Percentiles rank a stretch among this genome's conserved stretches.
These are phyloP conservation scores for Semicossyphus pulcher DNA, from an alignment of 2,113 vertebrate genomes.

Conservation along the genomic window DNA sequence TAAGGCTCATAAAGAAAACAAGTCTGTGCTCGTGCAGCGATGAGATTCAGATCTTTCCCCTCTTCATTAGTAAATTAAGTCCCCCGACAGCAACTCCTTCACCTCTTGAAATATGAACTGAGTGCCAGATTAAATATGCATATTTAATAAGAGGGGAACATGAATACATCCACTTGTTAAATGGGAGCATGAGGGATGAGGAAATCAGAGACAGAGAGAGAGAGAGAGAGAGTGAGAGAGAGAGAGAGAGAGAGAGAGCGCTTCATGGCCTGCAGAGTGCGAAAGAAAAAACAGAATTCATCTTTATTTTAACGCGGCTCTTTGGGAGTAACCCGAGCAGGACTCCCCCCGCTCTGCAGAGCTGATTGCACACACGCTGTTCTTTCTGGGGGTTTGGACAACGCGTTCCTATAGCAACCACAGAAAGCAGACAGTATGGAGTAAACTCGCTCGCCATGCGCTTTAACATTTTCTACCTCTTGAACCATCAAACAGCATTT, in stretches of 20 bases:
- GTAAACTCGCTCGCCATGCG: conserved; percentile 27
- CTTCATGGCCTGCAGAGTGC: conserved; percentile 61
- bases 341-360: conserved; percentile 44
- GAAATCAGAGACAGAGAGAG: conserved; percentile 24
- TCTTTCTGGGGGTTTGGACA: conserved; percentile 49
- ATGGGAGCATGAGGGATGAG: conserved; percentile 39
- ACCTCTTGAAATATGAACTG: conserved; percentile 59
- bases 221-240: conserved; percentile 26
- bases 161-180: conserved; percentile 67
- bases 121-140: conserved; percentile 72
- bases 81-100: conserved; percentile 61
- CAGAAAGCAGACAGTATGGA: conserved; percentile 43
- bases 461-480: conserved; percentile 40
- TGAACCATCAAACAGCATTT: conserved; percentile 69
- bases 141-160: conserved; percentile 66
- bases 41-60: conserved; percentile 13
- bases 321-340: conserved; percentile 68
- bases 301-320: conserved; percentile 75
- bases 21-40: conserved; percentile 1
- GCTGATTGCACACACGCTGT: conserved; percentile 58
- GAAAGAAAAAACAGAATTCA: conserved; percentile 77
- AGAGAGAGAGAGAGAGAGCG: conserved; percentile 25
- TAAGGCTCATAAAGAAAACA: background rate
- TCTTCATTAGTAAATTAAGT: conserved; percentile 60
- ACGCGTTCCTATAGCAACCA: conserved; percentile 69